Conservation (phyloP, 2,888 invertebrate species). For the Dorcus parallelipipedus region DNA sequence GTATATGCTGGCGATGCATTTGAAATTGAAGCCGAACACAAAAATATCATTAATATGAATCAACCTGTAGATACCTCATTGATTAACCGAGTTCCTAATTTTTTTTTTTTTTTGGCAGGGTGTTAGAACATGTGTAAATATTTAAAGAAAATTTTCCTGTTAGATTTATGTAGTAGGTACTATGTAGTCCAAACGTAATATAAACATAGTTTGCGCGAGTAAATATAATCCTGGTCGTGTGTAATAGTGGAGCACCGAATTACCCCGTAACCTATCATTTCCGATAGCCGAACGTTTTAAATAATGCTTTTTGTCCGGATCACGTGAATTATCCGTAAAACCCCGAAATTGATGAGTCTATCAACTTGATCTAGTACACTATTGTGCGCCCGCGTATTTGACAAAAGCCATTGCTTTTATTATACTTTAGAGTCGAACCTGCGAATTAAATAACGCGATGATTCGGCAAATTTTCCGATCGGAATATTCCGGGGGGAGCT, state of each 20-base stretch:
- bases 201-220: slow-evolving; percentile 20
- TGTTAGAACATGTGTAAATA: too few relatives aligned
- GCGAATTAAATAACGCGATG: slow-evolving; percentile 23
- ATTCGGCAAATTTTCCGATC: slow-evolving; percentile 4
- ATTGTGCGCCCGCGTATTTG: slow-evolving; percentile 25
- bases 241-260: slow-evolving; percentile 19
- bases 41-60: too few relatives aligned
- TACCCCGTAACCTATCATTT: slow-evolving; percentile 23
- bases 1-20: too few relatives aligned
- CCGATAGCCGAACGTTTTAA: slow-evolving; percentile 25
- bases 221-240: slow-evolving; percentile 17
- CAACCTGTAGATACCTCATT: too few relatives aligned
- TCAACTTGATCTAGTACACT: slow-evolving; percentile 30
- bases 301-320: slow-evolving; percentile 27
- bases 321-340: slow-evolving; percentile 27
- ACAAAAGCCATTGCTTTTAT: slow-evolving; percentile 24
- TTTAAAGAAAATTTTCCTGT: too few relatives aligned
- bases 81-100: too few relatives aligned
- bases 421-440: slow-evolving; percentile 22
- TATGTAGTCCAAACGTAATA: not conserved
- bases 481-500: too few relatives aligned
- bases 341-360: slow-evolving; percentile 27
- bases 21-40: too few relatives aligned
- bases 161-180: too few relatives aligned
- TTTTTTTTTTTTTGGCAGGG: too few relatives aligned